A percentile compares a stretch with the other conserved stretches of the same genome.
Conservation (phyloP, 1,140 invertebrate genomes). For the Drosophila paulistorum region DNA sequence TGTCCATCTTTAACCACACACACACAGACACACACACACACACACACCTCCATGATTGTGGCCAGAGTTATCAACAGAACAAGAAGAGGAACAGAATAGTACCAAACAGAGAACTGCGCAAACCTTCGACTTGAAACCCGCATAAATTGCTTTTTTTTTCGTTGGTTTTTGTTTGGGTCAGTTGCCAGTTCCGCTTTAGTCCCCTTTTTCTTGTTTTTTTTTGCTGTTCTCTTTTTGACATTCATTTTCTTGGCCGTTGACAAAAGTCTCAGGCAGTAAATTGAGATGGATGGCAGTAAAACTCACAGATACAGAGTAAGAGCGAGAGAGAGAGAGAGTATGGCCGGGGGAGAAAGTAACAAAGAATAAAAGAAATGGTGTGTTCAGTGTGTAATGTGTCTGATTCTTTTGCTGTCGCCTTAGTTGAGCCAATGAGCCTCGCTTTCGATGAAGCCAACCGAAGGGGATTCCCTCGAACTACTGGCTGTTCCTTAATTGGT, state of each 20-base stretch:
- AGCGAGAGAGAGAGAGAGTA: background rate
- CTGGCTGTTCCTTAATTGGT: slow-evolving; percentile 41
- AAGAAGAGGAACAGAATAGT: slow-evolving; percentile 2
- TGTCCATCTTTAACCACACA: background rate
- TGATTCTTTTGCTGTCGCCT: slow-evolving; percentile 17
- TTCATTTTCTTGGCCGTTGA: slow-evolving; percentile 61
- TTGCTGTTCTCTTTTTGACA: slow-evolving; percentile 28
- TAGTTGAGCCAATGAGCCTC: slow-evolving; percentile 22
- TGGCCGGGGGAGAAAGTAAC: slow-evolving; percentile 15
- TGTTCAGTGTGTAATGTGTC: slow-evolving; percentile 15
- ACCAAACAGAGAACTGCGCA: slow-evolving; percentile 2
- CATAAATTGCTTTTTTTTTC: slow-evolving; percentile 44
- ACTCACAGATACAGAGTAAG: background rate
- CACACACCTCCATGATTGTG: slow-evolving; percentile 26
- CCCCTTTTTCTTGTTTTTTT: slow-evolving; percentile 3
- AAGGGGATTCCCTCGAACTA: slow-evolving; percentile 26
- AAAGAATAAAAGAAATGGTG: slow-evolving; percentile 10
- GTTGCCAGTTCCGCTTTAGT: slow-evolving; percentile 21
- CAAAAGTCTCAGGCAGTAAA: slow-evolving; percentile 62
- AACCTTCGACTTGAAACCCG: slow-evolving; percentile 27
- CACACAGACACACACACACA: slow-evolving; percentile 1
- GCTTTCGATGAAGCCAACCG: background rate
- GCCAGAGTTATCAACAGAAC: slow-evolving; percentile 43
- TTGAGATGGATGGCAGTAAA: slow-evolving; percentile 46
- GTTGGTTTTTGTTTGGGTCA: slow-evolving; percentile 22